Percentiles rank a stretch among this genome's conserved stretches.
These are phyloP conservation scores for Parascotia fuliginaria DNA, from an alignment of 2,888 invertebrate species.

Conservation along the genomic window DNA sequence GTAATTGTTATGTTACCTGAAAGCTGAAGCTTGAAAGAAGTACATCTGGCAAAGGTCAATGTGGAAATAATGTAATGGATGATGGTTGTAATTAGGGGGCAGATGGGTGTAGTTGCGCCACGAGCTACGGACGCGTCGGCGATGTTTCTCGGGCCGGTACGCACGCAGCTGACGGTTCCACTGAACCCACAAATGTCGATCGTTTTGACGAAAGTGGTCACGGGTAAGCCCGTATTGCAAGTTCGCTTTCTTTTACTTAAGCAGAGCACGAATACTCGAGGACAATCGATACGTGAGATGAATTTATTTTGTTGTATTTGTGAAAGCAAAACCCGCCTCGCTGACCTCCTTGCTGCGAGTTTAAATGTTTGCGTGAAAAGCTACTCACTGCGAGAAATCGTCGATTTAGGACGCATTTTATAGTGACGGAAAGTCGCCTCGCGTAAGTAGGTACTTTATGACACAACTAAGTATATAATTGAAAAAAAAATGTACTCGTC, in stretches of 20 bases:
- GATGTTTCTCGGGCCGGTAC: conserved; percentile 9
- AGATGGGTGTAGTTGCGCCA: conserved; percentile 22
- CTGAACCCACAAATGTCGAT: conserved; percentile 21
- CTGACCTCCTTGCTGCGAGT: conserved; percentile 79
- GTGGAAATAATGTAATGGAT: neutral
- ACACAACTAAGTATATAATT: conserved; percentile 33
- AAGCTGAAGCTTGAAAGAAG: neutral
- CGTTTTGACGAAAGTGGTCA: conserved; percentile 70
- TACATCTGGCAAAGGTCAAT: neutral
- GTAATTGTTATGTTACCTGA: neutral
- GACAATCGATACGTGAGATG: conserved; percentile 85
- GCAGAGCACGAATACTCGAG: conserved; percentile 76
- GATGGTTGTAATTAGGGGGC: conserved; percentile 12
- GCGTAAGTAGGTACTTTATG: conserved; percentile 35
- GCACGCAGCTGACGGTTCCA: conserved; percentile 24
- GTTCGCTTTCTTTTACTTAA: conserved; percentile 84
- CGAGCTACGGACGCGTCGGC: neutral
- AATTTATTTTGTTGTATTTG: conserved; percentile 85
- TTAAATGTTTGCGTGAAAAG: conserved; percentile 79
- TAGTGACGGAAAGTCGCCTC: conserved; percentile 61
- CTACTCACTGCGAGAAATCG: conserved; percentile 75
- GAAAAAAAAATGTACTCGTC: conserved; percentile 24
- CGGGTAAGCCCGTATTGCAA: conserved; percentile 68
- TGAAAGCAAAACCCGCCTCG: conserved; percentile 82
- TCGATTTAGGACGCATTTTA: conserved; percentile 75